Conservation (phyloP, 1,140 invertebrate species). For the Melipona quadrifasciata region DNA sequence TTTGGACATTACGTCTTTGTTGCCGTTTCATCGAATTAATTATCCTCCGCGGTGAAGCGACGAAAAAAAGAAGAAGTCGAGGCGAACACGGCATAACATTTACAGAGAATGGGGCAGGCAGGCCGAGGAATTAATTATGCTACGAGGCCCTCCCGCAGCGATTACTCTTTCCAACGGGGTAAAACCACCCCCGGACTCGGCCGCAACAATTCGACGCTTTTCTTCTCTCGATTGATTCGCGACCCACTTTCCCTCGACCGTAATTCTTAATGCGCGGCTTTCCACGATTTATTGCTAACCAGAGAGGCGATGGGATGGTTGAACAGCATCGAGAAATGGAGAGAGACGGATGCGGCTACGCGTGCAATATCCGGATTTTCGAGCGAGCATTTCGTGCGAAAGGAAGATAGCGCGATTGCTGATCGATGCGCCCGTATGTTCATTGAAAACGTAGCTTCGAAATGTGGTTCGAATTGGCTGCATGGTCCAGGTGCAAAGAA, state of each 20-base stretch:
- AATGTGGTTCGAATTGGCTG: not conserved
- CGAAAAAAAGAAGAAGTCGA: not conserved
- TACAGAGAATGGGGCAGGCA: not conserved
- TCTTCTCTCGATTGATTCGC: conserved; percentile 45
- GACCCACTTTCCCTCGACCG: conserved; percentile 41
- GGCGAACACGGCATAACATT: conserved; percentile 5
- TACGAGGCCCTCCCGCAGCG: conserved; percentile 22
- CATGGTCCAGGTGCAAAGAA: not conserved
- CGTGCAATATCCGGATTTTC: conserved; percentile 35
- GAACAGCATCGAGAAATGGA: not conserved
- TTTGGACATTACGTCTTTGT: not conserved
- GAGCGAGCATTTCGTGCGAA: not conserved
- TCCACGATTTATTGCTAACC: conserved; percentile 43
- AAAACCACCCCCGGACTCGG: not conserved
- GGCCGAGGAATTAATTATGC: conserved; percentile 43
- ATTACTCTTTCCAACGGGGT: conserved; percentile 28
- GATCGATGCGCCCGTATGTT: not conserved
- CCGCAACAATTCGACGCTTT: conserved; percentile 36
- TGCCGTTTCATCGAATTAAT: conserved; percentile 25
- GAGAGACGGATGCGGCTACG: not conserved
- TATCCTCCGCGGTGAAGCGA: not conserved
- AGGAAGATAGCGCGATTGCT: not conserved
- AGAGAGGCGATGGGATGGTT: not conserved
- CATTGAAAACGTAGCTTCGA: not conserved
- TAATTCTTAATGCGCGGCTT: conserved; percentile 47